A percentile compares a stretch with the other conserved stretches of the same genome.
Evolutionary conservation across 2,888 invertebrate species (phyloP).

Genomic region (Chrysotoxum bicinctum): DNA sequence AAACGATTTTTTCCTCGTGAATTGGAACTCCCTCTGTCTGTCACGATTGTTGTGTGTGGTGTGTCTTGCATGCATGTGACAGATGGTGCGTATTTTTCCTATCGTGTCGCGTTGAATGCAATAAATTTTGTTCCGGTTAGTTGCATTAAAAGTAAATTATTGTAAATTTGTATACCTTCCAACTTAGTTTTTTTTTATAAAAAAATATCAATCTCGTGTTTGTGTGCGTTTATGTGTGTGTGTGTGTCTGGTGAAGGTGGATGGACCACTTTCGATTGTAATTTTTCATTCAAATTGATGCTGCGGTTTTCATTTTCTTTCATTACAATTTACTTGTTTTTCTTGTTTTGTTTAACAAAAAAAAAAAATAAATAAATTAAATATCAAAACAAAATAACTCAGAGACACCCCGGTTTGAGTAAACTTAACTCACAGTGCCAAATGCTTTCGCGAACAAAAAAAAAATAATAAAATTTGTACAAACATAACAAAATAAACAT

Average conservation of each 20-base stretch:
- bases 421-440: slow-evolving; percentile 16
- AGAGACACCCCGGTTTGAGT: background rate
- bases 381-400: background rate
- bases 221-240: background rate
- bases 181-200: background rate
- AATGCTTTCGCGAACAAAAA: slow-evolving; percentile 48
- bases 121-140: slow-evolving; percentile 62
- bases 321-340: slow-evolving; percentile 53
- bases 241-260: slow-evolving; percentile 56
- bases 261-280: slow-evolving; percentile 72
- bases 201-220: background rate
- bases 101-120: slow-evolving; percentile 46
- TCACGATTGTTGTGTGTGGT: slow-evolving; percentile 31
- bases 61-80: slow-evolving; percentile 58
- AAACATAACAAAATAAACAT: slow-evolving; percentile 14
- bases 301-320: slow-evolving; percentile 44
- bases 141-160: slow-evolving; percentile 38
- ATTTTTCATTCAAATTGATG: slow-evolving; percentile 55
- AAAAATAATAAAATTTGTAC: slow-evolving; percentile 31
- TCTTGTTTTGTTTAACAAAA: slow-evolving; percentile 51
- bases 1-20: slow-evolving; percentile 39
- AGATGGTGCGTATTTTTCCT: slow-evolving; percentile 65
- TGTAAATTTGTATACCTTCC: slow-evolving; percentile 17
- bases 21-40: slow-evolving; percentile 44
- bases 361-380: slow-evolving; percentile 28